These are phyloP conservation scores for Synergus gifuensis DNA, from an alignment of 2,888 invertebrate genomes.

Conservation along the genomic window DNA sequence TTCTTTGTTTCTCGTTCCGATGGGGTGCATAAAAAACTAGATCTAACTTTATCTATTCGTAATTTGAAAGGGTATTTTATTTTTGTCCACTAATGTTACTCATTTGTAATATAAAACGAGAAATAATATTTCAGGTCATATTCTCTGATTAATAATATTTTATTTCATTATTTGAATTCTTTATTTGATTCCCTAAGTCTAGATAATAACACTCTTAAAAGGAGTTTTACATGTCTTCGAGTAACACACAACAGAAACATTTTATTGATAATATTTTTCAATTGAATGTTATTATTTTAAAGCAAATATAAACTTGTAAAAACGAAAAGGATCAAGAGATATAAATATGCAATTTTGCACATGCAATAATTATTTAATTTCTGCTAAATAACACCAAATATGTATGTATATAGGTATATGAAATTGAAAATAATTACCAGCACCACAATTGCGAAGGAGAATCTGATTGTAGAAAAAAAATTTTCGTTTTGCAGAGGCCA, in stretches of 20 bases:
- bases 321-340: too few species aligned
- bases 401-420: too few species aligned
- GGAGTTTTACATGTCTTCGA: neutral
- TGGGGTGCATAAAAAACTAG: conserved; percentile 22
- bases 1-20: neutral
- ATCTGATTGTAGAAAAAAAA: conserved; percentile 8
- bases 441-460: conserved; percentile 20
- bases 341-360: too few species aligned
- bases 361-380: too few species aligned
- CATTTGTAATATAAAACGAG: neutral
- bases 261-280: too few species aligned
- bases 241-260: neutral
- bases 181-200: too few species aligned
- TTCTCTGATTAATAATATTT: neutral
- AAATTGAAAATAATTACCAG: conserved; percentile 15
- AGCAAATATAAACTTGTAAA: too few species aligned
- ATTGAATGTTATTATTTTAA: too few species aligned
- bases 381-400: too few species aligned
- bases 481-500: conserved; percentile 29
- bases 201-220: too few species aligned
- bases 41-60: conserved; percentile 18
- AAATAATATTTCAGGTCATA: neutral
- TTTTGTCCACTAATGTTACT: neutral
- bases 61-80: neutral
- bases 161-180: too few species aligned